These are phyloP conservation scores for Corythornis vintsioides DNA, from an alignment of 2,113 vertebrate species.

Conservation along the genomic window DNA sequence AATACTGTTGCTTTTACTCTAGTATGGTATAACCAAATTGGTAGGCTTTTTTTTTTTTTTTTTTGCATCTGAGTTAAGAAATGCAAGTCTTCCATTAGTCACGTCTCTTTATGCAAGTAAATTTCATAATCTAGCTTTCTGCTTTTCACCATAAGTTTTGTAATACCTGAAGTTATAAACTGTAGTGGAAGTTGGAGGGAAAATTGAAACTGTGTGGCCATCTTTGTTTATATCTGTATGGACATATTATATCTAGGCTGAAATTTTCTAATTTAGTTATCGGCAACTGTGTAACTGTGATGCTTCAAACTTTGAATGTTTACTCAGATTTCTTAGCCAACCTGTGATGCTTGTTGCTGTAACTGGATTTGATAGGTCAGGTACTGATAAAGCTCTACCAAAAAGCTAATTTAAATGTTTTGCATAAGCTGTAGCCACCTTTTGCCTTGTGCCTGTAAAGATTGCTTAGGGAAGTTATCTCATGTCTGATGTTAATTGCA, in stretches of 20 bases:
- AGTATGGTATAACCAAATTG: background rate
- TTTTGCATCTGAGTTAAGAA: background rate
- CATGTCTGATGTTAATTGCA: background rate
- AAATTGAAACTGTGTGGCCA: background rate
- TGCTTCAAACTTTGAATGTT: background rate
- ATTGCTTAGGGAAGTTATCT: background rate
- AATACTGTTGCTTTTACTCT: background rate
- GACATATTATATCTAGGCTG: background rate
- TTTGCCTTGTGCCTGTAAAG: background rate
- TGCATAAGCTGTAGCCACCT: background rate
- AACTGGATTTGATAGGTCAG: background rate
- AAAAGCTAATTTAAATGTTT: background rate
- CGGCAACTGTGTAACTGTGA: background rate
- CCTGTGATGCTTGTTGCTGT: background rate
- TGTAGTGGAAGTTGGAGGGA: background rate
- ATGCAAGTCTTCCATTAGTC: background rate
- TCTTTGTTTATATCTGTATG: background rate
- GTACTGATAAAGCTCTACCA: background rate
- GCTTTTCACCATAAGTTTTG: background rate
- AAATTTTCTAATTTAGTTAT: background rate
- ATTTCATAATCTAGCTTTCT: background rate
- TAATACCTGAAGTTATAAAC: background rate
- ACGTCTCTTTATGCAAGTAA: background rate
- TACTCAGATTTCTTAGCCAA: background rate
- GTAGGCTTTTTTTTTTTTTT: background rate